Evolutionary conservation across 2,113 vertebrate genomes (phyloP), one percentile per base, ranked within the genome.

Genomic region (Bufo gargarizans): DNA sequence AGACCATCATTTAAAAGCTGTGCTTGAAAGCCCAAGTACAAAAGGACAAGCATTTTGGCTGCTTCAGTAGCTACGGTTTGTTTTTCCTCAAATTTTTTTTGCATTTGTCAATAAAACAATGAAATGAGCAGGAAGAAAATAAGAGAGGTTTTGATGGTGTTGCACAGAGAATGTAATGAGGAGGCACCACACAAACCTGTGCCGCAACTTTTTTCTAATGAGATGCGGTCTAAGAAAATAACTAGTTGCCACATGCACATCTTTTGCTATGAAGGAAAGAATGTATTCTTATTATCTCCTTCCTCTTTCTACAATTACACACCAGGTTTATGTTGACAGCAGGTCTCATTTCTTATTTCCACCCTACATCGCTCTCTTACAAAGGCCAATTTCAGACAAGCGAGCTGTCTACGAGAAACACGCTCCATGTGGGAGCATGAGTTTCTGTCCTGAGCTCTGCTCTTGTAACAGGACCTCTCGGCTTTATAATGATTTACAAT

Each of bases 21-120:
- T 77, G 84, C 84, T 86, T 86, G 71, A 86, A 86, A 77, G 55
- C 84, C 69, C 84, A 86, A 86, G 71, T 59, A 86, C 71, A 86
- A 86, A 86, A 77, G 71, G 72, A 86, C 55, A 86, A 77, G 71
- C 72, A 86, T 77, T 86, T 13, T 19, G 6, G 43, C 53, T 76
- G 71, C 84, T 61, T 77, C n/a, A 86, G 17, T 86, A 86, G 71
- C 47, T 61, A 86, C 33, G 56, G 69, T 76, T 85, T 47, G 33
- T 86, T 55, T 61, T 76, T 9, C 71, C 53, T 77, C 33, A 61
- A 33, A 76, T 86, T 86, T 76, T 59, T 86, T 19, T 43, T 77
- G 71, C 71, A 63, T 22, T 76, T 76, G 84, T 86, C 84, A 86
- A 86, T 63, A 20, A 77, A 86, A 85, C 80, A 65, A 65, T 61